These are phyloP conservation scores for Poeciliopsis infans DNA, from an alignment of 2,797 vertebrate genomes.

Conservation along the genomic window DNA sequence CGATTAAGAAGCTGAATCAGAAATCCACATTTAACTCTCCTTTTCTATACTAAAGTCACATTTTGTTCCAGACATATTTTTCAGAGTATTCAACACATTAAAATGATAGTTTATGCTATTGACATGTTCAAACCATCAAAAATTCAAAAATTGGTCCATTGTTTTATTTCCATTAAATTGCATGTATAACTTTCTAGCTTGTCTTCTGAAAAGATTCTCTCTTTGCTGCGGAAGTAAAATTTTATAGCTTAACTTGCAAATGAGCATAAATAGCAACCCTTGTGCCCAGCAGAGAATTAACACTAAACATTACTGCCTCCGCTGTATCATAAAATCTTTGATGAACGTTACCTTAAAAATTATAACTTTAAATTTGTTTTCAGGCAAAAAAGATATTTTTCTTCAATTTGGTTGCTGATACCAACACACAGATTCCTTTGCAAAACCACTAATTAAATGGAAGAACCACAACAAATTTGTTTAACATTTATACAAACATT, in stretches of 20 bases:
- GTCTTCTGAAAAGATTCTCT: background rate
- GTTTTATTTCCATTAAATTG: background rate
- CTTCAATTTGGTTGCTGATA: background rate
- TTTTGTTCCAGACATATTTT: background rate
- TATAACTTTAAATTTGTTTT: background rate
- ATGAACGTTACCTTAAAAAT: background rate
- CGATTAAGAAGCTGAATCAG: background rate
- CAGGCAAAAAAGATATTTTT: background rate
- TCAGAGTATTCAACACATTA: background rate
- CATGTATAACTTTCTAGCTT: background rate
- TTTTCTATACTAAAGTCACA: background rate
- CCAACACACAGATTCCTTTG: background rate
- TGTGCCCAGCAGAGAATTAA: background rate
- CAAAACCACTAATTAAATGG: background rate
- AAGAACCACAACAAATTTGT: background rate
- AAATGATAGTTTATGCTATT: background rate
- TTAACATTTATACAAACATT: background rate
- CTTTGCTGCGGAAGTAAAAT: background rate
- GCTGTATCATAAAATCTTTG: background rate
- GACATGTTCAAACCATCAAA: background rate
- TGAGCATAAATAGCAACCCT: background rate
- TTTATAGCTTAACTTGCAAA: slow-evolving; percentile 12
- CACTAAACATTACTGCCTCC: background rate
- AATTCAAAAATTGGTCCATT: background rate
- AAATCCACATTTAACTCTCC: background rate